Evolutionary conservation across 1,140 invertebrate species (phyloP).

Genomic region (Popillia japonica): DNA sequence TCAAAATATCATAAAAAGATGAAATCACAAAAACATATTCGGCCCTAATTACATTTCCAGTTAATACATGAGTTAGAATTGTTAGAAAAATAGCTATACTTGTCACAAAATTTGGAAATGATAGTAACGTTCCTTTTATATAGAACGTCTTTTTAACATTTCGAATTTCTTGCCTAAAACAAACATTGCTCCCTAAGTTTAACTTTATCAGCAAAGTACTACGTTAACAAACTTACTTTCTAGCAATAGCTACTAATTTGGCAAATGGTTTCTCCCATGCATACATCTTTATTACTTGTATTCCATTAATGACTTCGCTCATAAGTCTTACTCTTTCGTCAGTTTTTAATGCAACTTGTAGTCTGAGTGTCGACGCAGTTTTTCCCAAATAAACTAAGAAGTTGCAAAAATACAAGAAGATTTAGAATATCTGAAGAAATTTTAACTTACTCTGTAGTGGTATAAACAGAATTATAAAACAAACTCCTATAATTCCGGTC

Average conservation of each 20-base stretch:
- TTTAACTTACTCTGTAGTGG: slow-evolving; percentile 77
- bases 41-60: slow-evolving; percentile 71
- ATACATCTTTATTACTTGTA: slow-evolving; percentile 87
- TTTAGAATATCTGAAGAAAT: not conserved
- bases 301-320: slow-evolving; percentile 82
- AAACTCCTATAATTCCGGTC: slow-evolving; percentile 78
- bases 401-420: slow-evolving; percentile 32
- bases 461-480: slow-evolving; percentile 80
- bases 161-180: slow-evolving; percentile 69
- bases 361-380: slow-evolving; percentile 66
- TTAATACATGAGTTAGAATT: slow-evolving; percentile 75
- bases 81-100: slow-evolving; percentile 81
- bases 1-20: slow-evolving; percentile 76
- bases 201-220: not conserved
- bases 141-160: slow-evolving; percentile 73
- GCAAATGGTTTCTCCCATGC: slow-evolving; percentile 84
- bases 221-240: slow-evolving; percentile 59
- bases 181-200: slow-evolving; percentile 33
- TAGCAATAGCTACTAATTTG: slow-evolving; percentile 65
- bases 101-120: slow-evolving; percentile 75
- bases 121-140: slow-evolving; percentile 75
- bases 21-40: slow-evolving; percentile 79
- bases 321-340: slow-evolving; percentile 85
- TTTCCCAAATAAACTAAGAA: slow-evolving; percentile 72
- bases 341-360: slow-evolving; percentile 69